phyloP scores from a whole-genome alignment of 2,888 invertebrate genomes.

The Aethes cnicana region DNA sequence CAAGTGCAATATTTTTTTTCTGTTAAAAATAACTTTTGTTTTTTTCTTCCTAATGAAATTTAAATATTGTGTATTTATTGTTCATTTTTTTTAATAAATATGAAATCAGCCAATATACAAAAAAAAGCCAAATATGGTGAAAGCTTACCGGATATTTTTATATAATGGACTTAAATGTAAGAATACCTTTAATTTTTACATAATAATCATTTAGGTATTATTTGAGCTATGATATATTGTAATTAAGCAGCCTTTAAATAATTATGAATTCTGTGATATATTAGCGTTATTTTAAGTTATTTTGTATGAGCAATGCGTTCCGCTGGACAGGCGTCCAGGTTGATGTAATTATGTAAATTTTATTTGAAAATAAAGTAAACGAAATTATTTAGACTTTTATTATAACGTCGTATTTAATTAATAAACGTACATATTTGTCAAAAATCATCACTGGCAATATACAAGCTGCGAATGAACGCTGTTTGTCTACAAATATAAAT shows the following conservation, averaged over 20 bases:
- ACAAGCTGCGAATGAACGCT: too few relatives aligned
- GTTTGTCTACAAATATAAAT: too few relatives aligned
- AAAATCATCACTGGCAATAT: too few relatives aligned
- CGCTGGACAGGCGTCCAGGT: slow-evolving; percentile 38
- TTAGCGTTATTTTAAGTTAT: slow-evolving; percentile 31
- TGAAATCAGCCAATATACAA: slow-evolving; percentile 3
- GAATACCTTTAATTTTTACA: slow-evolving; percentile 10
- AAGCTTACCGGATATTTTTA: slow-evolving; percentile 22
- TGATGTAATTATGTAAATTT: slow-evolving; percentile 49
- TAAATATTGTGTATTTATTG: neutral
- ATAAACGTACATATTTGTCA: neutral
- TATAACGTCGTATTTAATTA: neutral
- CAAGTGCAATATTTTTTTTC: too few relatives aligned
- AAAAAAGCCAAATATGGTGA: slow-evolving; percentile 12
- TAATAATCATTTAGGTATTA: slow-evolving; percentile 9
- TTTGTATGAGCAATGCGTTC: slow-evolving; percentile 29
- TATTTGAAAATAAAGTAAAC: slow-evolving; percentile 56
- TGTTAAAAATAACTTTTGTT: too few relatives aligned
- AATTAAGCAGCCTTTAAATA: slow-evolving; percentile 23
- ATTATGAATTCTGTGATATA: slow-evolving; percentile 31
- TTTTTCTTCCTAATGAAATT: neutral
- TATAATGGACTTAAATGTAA: slow-evolving; percentile 14
- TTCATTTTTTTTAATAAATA: neutral
- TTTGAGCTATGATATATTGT: slow-evolving; percentile 16
- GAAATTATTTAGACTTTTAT: neutral